Evolutionary conservation across 2,888 invertebrate species (phyloP), one percentile per base, ranked within the genome.

Genomic region (Vesta saturnalis): DNA sequence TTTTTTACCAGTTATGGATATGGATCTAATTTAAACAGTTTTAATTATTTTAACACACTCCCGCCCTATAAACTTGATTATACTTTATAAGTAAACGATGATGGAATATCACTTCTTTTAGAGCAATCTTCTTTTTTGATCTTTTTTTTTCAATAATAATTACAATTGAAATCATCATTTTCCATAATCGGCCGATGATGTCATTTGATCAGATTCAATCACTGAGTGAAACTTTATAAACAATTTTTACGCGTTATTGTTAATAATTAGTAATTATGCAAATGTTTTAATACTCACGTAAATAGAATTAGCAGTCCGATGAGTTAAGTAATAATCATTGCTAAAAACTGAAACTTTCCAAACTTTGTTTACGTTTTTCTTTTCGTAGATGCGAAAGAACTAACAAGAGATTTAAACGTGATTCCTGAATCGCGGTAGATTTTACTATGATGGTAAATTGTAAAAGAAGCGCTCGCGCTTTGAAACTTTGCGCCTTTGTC

Each of bases 161-260:
- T 66, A 63, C 63, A 66, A 65, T 65, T 72, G 68, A 70, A 72
- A 70, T 70, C 70, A 70, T 70, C 71, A 64, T 63, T 71, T 69
- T 69, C 69, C 71, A 69, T 66, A 71, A 70, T 62, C 62, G 70
- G 70, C 68, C 67, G 72, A 68, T 72, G 72, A 72, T 72, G 72
- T 72, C 70, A 72, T 70, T 64, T 70, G 67, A 72, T 72, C 67
- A 70, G 60, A 65, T 70, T 70, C 70, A 62, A 66, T 70, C 70
- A 68, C n/a, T n/a, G n/a, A n/a, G n/a, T n/a, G n/a, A n/a, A n/a
- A n/a, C n/a, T n/a, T n/a, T n/a, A n/a, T n/a, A n/a, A n/a, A n/a
- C n/a, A n/a, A n/a, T n/a, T n/a, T n/a, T n/a, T n/a, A n/a, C n/a
- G n/a, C n/a, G n/a, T 49, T 14, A 49, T 12, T 14, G 15, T n/a